Base-by-base conservation (phyloP, 2,797 vertebrate genomes). In the Mormyrops attenuatus region DNA sequence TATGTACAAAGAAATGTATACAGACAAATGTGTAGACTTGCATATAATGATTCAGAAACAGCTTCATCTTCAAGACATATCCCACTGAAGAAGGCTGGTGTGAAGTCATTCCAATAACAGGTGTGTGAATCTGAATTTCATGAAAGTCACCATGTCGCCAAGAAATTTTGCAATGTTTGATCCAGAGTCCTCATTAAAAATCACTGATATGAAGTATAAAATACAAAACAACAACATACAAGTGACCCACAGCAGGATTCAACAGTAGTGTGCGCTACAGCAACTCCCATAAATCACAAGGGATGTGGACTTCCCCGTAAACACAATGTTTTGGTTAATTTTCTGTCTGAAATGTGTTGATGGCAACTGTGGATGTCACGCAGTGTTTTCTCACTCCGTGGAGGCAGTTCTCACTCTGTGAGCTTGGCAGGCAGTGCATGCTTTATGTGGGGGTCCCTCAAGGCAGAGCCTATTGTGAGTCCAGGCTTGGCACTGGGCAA, bases 311-410 rank as follows among this genome's bases (percentile, higher is more conserved):
- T 80, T 44, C 73, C 73, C 20, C 47, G 22, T 30, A 34, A 44
- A 66, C 52, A 63, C 87, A 63, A 60, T 88, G 87, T 88, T 63
- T 88, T 66, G 52, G 85, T 55, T 55, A 38, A 87, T 57, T 87
- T 87, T 87, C 30, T 22, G 30, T 66, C 87, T 44, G 15, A 88
- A 66, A 88, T 88, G 87, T 66, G 55, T 47, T 53, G 38, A 66
- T 47, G 30, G 66, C 15, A 47, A 47, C 57, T 30, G 22, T 89
- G 89, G 92, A 93, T 92, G 87, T 91, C 92, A 93, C 90, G 93
- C 93, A 89, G 92, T 90, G 92, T 91, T 93, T 96, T 96, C 95
- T 96, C 96, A 95, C 95, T 94, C 94, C 91, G 91, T 92, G 90
- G 93, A 92, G 88, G 93, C 90, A 91, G 91, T 89, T 94, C 90